These are phyloP conservation scores for Mycteria americana DNA, from an alignment of 2,797 vertebrate species.

Conservation along the genomic window DNA sequence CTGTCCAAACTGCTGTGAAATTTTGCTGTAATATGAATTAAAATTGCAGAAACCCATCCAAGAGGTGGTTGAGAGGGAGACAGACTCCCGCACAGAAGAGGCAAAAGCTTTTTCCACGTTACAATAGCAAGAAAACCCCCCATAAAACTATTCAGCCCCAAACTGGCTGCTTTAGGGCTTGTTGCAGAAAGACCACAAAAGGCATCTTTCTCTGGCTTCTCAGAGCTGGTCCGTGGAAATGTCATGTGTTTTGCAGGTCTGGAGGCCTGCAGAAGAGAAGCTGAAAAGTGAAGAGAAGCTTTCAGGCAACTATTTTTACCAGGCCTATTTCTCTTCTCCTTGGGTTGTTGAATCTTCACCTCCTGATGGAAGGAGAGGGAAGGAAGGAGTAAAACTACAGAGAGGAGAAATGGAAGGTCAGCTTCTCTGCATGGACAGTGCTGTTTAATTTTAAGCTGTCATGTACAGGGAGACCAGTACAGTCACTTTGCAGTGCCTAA, in stretches of 20 bases:
- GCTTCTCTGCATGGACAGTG: not conserved
- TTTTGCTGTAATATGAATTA: conserved; percentile 1
- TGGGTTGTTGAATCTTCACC: not conserved
- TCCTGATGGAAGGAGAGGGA: not conserved
- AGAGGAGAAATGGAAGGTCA: not conserved
- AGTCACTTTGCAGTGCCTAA: not conserved
- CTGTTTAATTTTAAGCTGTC: not conserved
- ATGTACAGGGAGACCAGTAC: not conserved
- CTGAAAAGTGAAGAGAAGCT: not conserved
- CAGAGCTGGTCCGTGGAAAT: not conserved
- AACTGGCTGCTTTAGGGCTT: not conserved
- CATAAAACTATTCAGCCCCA: not conserved
- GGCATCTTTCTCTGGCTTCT: not conserved
- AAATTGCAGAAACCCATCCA: not conserved
- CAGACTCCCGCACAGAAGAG: not conserved
- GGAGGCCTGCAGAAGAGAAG: not conserved
- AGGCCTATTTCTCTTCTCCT: not conserved
- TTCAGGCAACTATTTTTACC: not conserved
- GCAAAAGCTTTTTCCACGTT: not conserved
- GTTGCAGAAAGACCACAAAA: not conserved
- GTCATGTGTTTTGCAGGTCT: not conserved
- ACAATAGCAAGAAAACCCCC: not conserved
- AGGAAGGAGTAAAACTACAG: not conserved
- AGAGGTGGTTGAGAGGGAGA: not conserved
- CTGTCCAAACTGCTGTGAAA: not conserved